phyloP scores from a whole-genome alignment of 37 sponge, comb jelly and placozoan genomes.

The Haliclona indistincta region DNA sequence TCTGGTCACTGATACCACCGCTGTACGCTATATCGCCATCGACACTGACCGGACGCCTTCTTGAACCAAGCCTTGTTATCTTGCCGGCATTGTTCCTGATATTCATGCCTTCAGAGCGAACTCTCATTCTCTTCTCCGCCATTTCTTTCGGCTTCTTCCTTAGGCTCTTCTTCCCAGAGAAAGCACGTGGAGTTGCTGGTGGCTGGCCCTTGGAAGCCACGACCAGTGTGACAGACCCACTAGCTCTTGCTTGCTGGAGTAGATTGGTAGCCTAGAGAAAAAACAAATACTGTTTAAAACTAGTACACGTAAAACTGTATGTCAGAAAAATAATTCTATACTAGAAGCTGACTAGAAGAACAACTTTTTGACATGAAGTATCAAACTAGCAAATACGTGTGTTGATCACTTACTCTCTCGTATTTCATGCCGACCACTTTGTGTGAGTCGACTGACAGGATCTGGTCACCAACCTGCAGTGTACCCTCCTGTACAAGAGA shows the following conservation, averaged over 20 bases:
- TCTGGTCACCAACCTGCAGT: conserved; percentile 71
- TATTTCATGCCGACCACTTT: conserved; percentile 55
- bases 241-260: conserved; percentile 1
- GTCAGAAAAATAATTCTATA: not conserved
- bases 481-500: conserved; percentile 42
- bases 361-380: not conserved
- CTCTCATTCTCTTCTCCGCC: conserved; percentile 4
- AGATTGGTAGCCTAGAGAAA: not conserved
- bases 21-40: conserved; percentile 26
- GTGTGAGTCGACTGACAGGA: conserved; percentile 68
- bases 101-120: conserved; percentile 3
- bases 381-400: not conserved
- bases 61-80: not conserved
- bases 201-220: conserved; percentile 19
- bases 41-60: conserved; percentile 63
- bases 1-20: not conserved
- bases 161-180: not conserved
- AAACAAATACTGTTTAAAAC: too few relatives aligned
- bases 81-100: conserved; percentile 3
- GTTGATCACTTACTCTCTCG: conserved; percentile 29
- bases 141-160: not conserved
- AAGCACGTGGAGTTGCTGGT: not conserved
- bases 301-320: too few relatives aligned
- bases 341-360: not conserved
- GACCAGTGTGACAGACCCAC: conserved; percentile 44